These are phyloP conservation scores for Mamestra brassicae DNA, from an alignment of 2,888 invertebrate genomes.

Conservation along the genomic window DNA sequence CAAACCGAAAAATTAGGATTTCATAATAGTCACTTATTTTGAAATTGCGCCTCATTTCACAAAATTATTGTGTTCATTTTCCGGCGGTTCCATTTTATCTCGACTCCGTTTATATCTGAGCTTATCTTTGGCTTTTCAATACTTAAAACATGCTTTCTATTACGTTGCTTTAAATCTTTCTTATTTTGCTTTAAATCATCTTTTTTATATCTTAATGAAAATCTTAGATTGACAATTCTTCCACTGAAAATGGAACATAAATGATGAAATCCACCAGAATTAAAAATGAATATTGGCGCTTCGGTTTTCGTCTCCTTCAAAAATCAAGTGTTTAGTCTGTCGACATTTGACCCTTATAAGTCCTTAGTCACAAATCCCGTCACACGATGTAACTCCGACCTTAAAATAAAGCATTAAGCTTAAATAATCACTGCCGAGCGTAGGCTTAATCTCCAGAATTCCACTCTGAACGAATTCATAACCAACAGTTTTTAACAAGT, in stretches of 20 bases:
- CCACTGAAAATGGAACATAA: neutral
- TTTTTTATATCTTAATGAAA: constrained; percentile 10
- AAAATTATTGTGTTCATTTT: constrained; percentile 43
- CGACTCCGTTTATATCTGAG: constrained; percentile 19
- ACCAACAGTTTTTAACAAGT: constrained; percentile 33
- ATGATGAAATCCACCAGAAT: neutral
- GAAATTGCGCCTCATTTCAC: constrained; percentile 22
- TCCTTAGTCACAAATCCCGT: neutral
- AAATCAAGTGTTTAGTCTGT: neutral
- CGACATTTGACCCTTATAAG: neutral
- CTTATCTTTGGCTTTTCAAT: constrained; percentile 37
- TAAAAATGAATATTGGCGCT: neutral
- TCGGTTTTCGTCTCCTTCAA: neutral
- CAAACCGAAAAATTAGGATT: constrained; percentile 25
- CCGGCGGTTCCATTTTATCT: constrained; percentile 26
- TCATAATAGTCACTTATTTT: constrained; percentile 43
- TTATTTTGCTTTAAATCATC: too few relatives aligned
- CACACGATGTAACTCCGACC: constrained; percentile 2
- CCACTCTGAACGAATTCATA: constrained; percentile 20
- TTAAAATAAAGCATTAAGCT: constrained; percentile 22
- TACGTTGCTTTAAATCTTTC: neutral
- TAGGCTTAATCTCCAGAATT: constrained; percentile 11
- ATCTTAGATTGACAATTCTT: neutral
- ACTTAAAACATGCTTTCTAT: constrained; percentile 18
- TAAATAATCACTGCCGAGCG: constrained; percentile 13